phyloP scores from a whole-genome alignment of 2,113 vertebrate species.

The Bambusicola thoracicus region DNA sequence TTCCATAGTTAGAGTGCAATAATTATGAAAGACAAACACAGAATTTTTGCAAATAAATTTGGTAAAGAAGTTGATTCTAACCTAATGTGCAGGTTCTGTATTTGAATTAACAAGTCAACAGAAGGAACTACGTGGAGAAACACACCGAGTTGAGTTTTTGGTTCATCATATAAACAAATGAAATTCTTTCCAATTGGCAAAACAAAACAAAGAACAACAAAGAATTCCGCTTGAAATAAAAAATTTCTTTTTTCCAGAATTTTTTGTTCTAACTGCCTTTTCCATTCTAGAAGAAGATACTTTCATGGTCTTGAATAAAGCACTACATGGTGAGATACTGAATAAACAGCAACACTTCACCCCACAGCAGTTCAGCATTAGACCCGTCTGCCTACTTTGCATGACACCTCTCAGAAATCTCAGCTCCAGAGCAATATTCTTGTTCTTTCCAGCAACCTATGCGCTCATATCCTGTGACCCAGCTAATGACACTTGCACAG shows the following conservation, averaged over 20 bases:
- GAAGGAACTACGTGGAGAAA: neutral
- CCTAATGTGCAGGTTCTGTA: neutral
- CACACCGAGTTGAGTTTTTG: neutral
- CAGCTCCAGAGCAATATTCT: neutral
- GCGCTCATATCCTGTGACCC: neutral
- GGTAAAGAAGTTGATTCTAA: neutral
- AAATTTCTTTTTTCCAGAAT: neutral
- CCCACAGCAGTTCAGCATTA: neutral
- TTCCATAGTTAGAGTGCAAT: neutral
- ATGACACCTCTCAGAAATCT: neutral
- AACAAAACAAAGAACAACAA: neutral
- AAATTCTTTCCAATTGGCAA: neutral
- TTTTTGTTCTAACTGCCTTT: neutral
- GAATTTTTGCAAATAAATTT: neutral
- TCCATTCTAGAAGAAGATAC: neutral
- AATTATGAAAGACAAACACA: neutral
- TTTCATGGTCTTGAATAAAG: neutral
- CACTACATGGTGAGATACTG: neutral
- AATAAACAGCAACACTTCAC: neutral
- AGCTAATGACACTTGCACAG: slow-evolving; percentile 3
- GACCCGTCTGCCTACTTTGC: neutral
- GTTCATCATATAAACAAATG: neutral
- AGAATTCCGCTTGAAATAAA: neutral
- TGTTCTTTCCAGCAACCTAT: neutral
- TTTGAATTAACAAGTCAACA: neutral